phyloP scores from a whole-genome alignment of 2,888 invertebrate genomes.

The Sphinx pinastri region DNA sequence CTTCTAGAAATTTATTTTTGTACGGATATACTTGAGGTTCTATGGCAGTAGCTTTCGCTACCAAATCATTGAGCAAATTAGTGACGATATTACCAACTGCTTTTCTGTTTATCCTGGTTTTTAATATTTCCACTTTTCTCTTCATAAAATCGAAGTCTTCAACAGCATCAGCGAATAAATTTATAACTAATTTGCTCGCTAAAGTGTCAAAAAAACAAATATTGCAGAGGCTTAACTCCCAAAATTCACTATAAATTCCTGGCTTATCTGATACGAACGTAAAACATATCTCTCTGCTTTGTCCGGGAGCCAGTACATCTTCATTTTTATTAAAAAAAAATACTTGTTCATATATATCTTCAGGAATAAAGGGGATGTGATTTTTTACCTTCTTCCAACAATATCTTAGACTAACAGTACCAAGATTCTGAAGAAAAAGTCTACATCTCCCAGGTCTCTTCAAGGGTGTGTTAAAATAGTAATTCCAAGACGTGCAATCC shows the following conservation, averaged over 20 bases:
- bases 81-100: constrained; percentile 50
- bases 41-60: constrained; percentile 51
- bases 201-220: constrained; percentile 61
- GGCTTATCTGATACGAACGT: constrained; percentile 73
- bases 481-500: constrained; percentile 64
- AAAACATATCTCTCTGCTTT: constrained; percentile 68
- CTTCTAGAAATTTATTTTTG: constrained; percentile 65
- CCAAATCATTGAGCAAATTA: constrained; percentile 50
- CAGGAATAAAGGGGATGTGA: constrained; percentile 59
- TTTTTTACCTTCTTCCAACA: constrained; percentile 75
- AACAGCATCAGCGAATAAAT: constrained; percentile 64
- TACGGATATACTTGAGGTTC: constrained; percentile 67
- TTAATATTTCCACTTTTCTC: constrained; percentile 52
- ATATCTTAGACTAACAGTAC: constrained; percentile 75
- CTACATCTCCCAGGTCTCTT: constrained; percentile 63
- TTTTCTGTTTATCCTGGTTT: constrained; percentile 53
- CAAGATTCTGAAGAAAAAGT: constrained; percentile 76
- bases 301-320: constrained; percentile 78
- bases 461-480: constrained; percentile 69
- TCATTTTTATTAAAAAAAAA: constrained; percentile 85
- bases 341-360: constrained; percentile 60
- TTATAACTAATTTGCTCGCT: constrained; percentile 58
- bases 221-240: constrained; percentile 78
- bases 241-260: constrained; percentile 71
- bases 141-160: constrained; percentile 52